A percentile compares a stretch with the other conserved stretches of the same genome.
phyloP scores from a whole-genome alignment of 2,113 vertebrate genomes.

The Phalacrocorax brasilianus region DNA sequence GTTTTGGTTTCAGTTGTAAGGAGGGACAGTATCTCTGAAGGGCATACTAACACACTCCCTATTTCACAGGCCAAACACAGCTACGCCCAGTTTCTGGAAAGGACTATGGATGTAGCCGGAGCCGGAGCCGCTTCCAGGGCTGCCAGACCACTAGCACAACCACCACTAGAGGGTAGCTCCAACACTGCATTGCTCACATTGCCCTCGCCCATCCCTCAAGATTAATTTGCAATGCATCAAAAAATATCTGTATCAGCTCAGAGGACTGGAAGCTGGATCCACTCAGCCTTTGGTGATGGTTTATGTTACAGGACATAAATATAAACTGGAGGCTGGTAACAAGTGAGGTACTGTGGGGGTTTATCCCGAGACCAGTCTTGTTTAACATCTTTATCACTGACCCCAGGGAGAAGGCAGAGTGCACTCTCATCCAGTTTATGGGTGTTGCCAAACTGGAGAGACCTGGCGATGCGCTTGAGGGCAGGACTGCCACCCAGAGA shows the following conservation, averaged over 20 bases:
- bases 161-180: background rate
- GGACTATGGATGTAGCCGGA: background rate
- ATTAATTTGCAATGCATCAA: background rate
- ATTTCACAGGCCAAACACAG: background rate
- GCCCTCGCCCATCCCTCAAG: background rate
- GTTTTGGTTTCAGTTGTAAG: background rate
- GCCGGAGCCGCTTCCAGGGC: background rate
- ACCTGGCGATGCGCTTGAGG: background rate
- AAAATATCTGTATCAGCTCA: slow-evolving; percentile 20
- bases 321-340: slow-evolving; percentile 8
- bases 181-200: background rate
- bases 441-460: background rate
- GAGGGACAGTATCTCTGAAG: background rate
- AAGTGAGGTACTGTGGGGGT: background rate
- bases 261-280: slow-evolving; percentile 27
- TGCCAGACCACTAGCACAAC: background rate
- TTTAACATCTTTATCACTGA: background rate
- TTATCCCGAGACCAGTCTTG: background rate
- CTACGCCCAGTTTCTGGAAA: background rate
- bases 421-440: background rate
- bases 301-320: slow-evolving; percentile 45
- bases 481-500: background rate
- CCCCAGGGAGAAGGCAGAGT: background rate
- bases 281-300: background rate
- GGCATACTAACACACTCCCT: background rate